phyloP scores from a whole-genome alignment of 2,888 invertebrate species.

The Tetropium fuscum region DNA sequence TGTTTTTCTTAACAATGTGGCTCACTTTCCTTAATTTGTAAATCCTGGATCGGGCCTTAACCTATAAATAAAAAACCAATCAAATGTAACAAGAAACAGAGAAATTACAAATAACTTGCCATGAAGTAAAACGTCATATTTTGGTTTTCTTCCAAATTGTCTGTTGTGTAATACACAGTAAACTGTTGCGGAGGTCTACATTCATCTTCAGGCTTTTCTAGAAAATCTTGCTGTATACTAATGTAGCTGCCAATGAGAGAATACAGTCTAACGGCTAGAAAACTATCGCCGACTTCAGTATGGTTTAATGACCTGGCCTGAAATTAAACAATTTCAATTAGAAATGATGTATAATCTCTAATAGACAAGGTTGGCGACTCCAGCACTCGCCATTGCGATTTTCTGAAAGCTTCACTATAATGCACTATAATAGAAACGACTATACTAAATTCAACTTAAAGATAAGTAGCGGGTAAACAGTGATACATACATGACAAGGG shows the following conservation, averaged over 20 bases:
- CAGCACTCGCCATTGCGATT: too few relatives aligned
- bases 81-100: too few relatives aligned
- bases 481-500: too few relatives aligned
- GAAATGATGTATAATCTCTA: too few relatives aligned
- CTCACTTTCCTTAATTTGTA: conserved; percentile 54
- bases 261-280: conserved; percentile 55
- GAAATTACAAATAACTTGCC: conserved; percentile 49
- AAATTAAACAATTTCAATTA: too few relatives aligned
- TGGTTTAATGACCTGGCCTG: conserved; percentile 60
- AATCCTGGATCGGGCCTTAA: conserved; percentile 59
- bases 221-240: conserved; percentile 50
- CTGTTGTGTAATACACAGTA: conserved; percentile 58
- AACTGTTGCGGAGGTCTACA: conserved; percentile 60
- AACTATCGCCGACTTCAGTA: conserved; percentile 49
- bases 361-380: too few relatives aligned
- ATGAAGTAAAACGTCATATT: conserved; percentile 60
- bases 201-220: conserved; percentile 43
- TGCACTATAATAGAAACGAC: too few relatives aligned
- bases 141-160: conserved; percentile 52
- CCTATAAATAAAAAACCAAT: conserved; percentile 54
- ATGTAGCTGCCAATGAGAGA: conserved; percentile 62
- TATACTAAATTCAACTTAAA: too few relatives aligned
- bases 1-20: conserved; percentile 51
- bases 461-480: too few relatives aligned
- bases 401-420: too few relatives aligned